Conservation (phyloP, 2,888 invertebrate species). For the Teinopalpus imperialis region DNA sequence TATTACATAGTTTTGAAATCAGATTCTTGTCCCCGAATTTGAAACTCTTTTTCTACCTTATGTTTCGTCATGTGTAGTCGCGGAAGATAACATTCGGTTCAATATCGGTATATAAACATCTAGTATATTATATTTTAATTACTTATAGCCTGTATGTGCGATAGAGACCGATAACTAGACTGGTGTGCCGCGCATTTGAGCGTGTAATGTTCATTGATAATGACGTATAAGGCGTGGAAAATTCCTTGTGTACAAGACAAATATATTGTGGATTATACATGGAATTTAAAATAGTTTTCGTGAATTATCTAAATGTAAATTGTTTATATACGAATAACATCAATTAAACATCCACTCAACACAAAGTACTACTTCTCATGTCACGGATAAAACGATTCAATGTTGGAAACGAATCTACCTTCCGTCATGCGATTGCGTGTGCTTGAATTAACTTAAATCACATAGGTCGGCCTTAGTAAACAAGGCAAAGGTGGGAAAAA, state of each 20-base stretch:
- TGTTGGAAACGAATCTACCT: constrained; percentile 31
- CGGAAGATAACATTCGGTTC: too few species aligned
- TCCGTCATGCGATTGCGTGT: constrained; percentile 67
- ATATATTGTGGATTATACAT: too few species aligned
- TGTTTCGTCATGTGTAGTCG: too few species aligned
- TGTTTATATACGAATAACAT: constrained; percentile 8
- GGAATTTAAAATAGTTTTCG: too few species aligned
- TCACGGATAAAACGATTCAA: constrained; percentile 20
- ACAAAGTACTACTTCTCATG: constrained; percentile 17
- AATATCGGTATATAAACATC: too few species aligned
- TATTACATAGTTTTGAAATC: too few species aligned
- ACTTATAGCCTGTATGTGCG: background rate
- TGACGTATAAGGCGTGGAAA: constrained; percentile 11
- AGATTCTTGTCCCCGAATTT: too few species aligned
- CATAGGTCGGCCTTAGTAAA: constrained; percentile 34
- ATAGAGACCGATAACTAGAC: constrained; percentile 7
- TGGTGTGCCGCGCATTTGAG: constrained; percentile 2
- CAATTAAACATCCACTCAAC: constrained; percentile 11
- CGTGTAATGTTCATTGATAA: constrained; percentile 12
- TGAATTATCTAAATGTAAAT: too few species aligned
- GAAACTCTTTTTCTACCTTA: too few species aligned
- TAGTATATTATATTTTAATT: constrained; percentile 13
- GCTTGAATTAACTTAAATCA: constrained; percentile 33
- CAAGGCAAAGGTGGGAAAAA: constrained; percentile 27
- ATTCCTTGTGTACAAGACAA: constrained; percentile 1